A percentile compares a stretch with the other conserved stretches of the same genome.
Evolutionary conservation across 2,797 vertebrate genomes (phyloP).

Genomic region (Lagorchestes hirsutus): DNA sequence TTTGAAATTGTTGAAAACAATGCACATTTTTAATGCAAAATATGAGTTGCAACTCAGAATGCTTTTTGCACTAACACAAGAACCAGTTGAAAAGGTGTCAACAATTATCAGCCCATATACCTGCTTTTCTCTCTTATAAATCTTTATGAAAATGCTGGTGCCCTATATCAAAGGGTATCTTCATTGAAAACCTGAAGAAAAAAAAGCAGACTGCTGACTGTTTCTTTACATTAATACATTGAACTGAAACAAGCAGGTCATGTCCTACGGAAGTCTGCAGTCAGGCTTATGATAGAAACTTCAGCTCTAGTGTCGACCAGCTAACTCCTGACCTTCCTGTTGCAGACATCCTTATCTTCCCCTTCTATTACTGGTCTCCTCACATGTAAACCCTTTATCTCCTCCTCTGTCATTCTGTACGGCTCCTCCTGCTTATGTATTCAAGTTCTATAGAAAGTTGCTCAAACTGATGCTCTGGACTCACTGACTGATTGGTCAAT

Average conservation of each 20-base stretch:
- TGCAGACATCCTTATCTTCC: not conserved
- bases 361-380: not conserved
- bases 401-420: not conserved
- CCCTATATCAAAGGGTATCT: not conserved
- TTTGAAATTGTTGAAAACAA: not conserved
- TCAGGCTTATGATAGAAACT: not conserved
- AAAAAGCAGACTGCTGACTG: not conserved
- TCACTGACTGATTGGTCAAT: not conserved
- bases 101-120: not conserved
- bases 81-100: not conserved
- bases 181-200: not conserved
- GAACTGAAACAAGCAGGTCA: not conserved
- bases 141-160: not conserved
- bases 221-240: not conserved
- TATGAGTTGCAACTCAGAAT: not conserved
- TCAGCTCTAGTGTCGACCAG: not conserved
- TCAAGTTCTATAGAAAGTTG: not conserved
- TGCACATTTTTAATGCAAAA: not conserved
- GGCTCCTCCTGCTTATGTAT: not conserved
- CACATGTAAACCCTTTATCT: not conserved
- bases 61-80: not conserved
- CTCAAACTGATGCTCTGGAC: not conserved
- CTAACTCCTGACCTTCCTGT: not conserved
- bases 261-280: not conserved
- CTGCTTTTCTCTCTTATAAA: not conserved